Evolutionary conservation across 2,888 invertebrate genomes (phyloP).

Genomic region (Fissipunctia ypsillon): DNA sequence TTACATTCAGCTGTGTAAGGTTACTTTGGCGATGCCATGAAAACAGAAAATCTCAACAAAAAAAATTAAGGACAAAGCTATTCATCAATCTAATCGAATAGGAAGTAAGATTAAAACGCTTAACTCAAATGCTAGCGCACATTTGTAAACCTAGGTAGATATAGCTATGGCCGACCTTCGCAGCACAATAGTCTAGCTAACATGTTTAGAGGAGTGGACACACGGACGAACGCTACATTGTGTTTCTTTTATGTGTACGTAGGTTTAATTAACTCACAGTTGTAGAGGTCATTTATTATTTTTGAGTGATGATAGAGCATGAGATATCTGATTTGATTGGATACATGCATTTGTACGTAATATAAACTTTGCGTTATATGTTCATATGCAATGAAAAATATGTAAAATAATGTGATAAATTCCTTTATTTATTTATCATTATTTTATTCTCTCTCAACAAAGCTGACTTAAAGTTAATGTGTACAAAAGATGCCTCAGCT

Average conservation of each 20-base stretch:
- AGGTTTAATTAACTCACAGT: conserved; percentile 47
- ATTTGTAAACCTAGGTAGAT: conserved; percentile 70
- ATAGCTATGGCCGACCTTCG: conserved; percentile 83
- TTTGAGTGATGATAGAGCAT: conserved; percentile 33
- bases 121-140: conserved; percentile 61
- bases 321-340: conserved; percentile 9
- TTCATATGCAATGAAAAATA: too few relatives aligned
- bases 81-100: conserved; percentile 40
- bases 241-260: conserved; percentile 49
- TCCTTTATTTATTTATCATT: too few relatives aligned
- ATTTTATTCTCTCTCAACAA: too few relatives aligned
- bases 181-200: conserved; percentile 81
- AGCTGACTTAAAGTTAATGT: too few relatives aligned
- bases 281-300: conserved; percentile 26
- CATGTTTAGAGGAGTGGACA: conserved; percentile 80
- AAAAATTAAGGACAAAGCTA: neutral
- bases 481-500: too few relatives aligned
- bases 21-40: neutral
- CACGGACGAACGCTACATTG: conserved; percentile 65
- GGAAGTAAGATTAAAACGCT: conserved; percentile 59
- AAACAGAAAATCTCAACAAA: neutral
- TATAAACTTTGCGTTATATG: too few relatives aligned
- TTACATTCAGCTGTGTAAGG: neutral
- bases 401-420: too few relatives aligned
- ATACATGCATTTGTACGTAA: conserved; percentile 2